Evolutionary conservation across 2,888 invertebrate genomes (phyloP).

Genomic region (Hemistola chrysoprasaria): DNA sequence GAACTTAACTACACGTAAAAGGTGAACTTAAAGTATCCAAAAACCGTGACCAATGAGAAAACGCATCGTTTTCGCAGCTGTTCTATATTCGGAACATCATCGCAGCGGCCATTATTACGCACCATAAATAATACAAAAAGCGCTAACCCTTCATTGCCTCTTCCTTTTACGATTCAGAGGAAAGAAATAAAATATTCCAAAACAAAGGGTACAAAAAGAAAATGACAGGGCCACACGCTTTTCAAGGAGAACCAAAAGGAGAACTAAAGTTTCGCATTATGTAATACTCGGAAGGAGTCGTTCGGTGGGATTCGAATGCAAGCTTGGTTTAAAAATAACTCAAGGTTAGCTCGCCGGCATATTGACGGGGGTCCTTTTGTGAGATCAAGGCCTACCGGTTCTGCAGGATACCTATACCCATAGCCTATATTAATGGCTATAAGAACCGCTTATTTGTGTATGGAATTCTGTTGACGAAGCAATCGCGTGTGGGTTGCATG

Average conservation of each 20-base stretch:
- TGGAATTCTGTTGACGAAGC: conserved; percentile 37
- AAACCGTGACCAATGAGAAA: conserved; percentile 34
- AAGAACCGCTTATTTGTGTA: conserved; percentile 44
- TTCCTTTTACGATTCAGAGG: conserved; percentile 79
- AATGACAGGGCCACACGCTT: conserved; percentile 79
- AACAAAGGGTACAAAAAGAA: conserved; percentile 76
- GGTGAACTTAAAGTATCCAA: conserved; percentile 16
- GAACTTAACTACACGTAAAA: conserved; percentile 10
- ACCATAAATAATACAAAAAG: conserved; percentile 78
- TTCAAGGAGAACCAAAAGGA: conserved; percentile 65
- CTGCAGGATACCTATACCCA: conserved; percentile 62
- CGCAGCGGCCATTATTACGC: conserved; percentile 66
- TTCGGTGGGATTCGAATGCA: conserved; percentile 72
- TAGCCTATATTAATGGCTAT: too few relatives aligned
- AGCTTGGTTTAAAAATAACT: conserved; percentile 75
- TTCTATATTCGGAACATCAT: conserved; percentile 47
- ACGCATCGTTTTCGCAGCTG: conserved; percentile 58
- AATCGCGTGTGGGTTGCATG: conserved; percentile 42
- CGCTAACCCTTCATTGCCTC: conserved; percentile 79
- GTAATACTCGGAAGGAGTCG: conserved; percentile 79
- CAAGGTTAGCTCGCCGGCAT: conserved; percentile 70
- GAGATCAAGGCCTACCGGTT: conserved; percentile 78
- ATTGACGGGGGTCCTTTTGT: conserved; percentile 73
- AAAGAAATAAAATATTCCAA: conserved; percentile 79
- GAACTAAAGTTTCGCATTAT: conserved; percentile 78